Conservation (phyloP, 2,888 invertebrate species). For the Norana najaformis region DNA sequence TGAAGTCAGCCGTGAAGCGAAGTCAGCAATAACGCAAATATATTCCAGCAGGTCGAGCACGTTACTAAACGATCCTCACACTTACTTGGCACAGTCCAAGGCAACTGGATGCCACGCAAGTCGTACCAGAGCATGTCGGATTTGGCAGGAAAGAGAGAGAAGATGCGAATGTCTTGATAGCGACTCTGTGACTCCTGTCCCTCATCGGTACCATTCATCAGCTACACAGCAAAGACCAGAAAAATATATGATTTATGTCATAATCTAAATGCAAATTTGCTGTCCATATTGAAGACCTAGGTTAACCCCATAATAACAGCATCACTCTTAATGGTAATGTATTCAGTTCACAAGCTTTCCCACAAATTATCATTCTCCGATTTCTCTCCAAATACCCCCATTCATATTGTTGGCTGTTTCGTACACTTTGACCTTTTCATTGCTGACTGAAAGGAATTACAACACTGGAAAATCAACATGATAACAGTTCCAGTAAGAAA, state of each 20-base stretch:
- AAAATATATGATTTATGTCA: background rate
- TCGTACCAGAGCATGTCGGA: slow-evolving; percentile 35
- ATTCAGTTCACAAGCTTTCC: background rate
- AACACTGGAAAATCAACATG: too few species aligned
- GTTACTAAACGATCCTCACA: background rate
- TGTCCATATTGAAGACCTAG: background rate
- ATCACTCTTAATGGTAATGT: background rate
- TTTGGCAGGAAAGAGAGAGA: slow-evolving; percentile 35
- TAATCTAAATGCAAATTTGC: background rate
- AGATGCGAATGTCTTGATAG: slow-evolving; percentile 32
- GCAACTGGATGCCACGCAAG: slow-evolving; percentile 32
- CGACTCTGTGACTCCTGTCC: background rate
- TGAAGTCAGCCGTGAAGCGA: too few species aligned
- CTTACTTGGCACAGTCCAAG: slow-evolving; percentile 37
- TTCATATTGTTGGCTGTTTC: background rate
- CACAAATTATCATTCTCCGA: background rate
- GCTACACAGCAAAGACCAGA: background rate
- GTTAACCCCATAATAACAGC: background rate
- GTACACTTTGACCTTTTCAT: background rate
- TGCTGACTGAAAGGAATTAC: too few species aligned
- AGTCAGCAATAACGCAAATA: background rate
- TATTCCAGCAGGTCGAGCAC: background rate
- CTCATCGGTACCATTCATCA: slow-evolving; percentile 18
- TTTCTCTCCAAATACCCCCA: background rate
- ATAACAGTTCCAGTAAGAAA: too few species aligned